Evolutionary conservation across 2,113 vertebrate genomes (phyloP).

Genomic region (Leptocoma aspasia): DNA sequence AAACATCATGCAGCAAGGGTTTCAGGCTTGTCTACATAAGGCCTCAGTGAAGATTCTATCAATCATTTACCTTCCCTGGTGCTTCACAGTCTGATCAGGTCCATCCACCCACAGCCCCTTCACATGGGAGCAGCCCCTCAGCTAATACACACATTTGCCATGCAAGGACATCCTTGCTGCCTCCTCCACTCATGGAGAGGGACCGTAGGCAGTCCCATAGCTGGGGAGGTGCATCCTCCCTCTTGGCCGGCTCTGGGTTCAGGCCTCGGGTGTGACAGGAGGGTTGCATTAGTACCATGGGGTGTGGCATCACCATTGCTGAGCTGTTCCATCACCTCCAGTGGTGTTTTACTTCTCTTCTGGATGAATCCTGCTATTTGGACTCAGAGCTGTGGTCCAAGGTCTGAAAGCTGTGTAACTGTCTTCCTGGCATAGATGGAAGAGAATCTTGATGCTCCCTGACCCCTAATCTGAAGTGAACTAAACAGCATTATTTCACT

Average conservation of each 20-base stretch:
- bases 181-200: background rate
- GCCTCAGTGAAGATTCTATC: background rate
- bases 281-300: background rate
- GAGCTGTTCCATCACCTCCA: background rate
- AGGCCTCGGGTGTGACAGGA: background rate
- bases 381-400: background rate
- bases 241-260: background rate
- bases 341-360: background rate
- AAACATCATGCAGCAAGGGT: fast-evolving
- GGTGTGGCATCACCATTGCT: background rate
- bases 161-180: background rate
- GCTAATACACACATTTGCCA: background rate
- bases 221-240: background rate
- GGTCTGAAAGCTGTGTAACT: background rate
- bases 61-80: background rate
- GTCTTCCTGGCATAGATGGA: background rate
- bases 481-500: background rate
- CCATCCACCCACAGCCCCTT: background rate
- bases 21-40: background rate
- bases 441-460: background rate
- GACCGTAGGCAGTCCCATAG: fast-evolving
- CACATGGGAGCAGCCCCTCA: background rate
- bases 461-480: background rate
- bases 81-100: background rate
- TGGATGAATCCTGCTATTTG: background rate